phyloP scores from a whole-genome alignment of 1,140 invertebrate species.

The Pygmarrhopalites habei region DNA sequence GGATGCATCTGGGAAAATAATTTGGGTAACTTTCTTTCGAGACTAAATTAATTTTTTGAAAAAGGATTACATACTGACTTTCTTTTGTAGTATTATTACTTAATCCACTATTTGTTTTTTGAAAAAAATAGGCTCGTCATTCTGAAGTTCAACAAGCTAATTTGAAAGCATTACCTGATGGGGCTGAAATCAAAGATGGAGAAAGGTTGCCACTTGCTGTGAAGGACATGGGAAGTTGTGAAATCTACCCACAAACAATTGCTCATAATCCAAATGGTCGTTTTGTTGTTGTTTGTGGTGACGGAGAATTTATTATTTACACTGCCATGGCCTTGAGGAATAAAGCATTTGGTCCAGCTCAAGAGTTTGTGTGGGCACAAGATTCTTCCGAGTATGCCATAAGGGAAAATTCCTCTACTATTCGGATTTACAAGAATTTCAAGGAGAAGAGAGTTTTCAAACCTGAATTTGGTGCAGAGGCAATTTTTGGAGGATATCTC shows the following conservation, averaged over 20 bases:
- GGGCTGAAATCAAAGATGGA: slow-evolving; percentile 76
- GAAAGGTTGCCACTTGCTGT: slow-evolving; percentile 84
- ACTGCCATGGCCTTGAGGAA: slow-evolving; percentile 98
- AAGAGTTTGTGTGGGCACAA: slow-evolving; percentile 98
- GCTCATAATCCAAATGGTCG: slow-evolving; percentile 97
- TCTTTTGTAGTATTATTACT: too few species aligned
- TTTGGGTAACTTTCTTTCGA: too few species aligned
- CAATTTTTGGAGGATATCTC: slow-evolving; percentile 91
- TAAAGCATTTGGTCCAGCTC: slow-evolving; percentile 95
- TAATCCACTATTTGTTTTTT: too few species aligned
- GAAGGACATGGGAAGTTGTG: slow-evolving; percentile 99
- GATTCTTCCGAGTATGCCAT: slow-evolving; percentile 93
- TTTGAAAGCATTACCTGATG: slow-evolving; percentile 64
- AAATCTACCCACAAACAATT: slow-evolving; percentile 98
- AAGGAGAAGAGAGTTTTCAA: slow-evolving; percentile 94
- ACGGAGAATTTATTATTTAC: slow-evolving; percentile 99
- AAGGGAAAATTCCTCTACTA: slow-evolving; percentile 77
- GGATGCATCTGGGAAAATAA: slow-evolving; percentile 93
- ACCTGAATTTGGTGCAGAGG: slow-evolving; percentile 92
- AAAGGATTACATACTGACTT: too few species aligned
- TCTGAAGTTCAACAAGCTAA: slow-evolving; percentile 98
- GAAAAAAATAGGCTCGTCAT: too few species aligned
- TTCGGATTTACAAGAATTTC: slow-evolving; percentile 97
- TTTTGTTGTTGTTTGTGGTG: slow-evolving; percentile 98
- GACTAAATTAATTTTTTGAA: too few species aligned